Evolutionary conservation across 2,888 invertebrate species (phyloP).

Genomic region (Selenia dentaria): DNA sequence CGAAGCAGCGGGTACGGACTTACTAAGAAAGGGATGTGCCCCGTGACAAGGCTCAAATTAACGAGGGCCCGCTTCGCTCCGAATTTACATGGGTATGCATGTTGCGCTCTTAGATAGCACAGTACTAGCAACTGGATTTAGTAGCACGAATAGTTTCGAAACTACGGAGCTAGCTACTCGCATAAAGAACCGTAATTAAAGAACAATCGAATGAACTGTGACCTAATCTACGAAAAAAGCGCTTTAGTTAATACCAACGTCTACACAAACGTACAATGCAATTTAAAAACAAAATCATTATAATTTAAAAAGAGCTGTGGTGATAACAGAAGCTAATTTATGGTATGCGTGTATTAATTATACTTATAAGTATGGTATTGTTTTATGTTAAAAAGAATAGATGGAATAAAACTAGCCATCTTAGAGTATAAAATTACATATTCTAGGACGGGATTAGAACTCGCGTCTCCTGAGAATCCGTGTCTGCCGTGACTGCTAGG

Average conservation of each 20-base stretch:
- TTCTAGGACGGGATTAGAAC: too few species aligned
- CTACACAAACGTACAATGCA: background rate
- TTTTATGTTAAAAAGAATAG: too few species aligned
- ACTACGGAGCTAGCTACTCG: slow-evolving; percentile 52
- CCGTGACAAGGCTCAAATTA: slow-evolving; percentile 76
- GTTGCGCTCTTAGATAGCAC: slow-evolving; percentile 67
- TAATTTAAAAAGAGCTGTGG: too few species aligned
- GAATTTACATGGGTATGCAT: slow-evolving; percentile 81
- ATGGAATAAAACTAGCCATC: too few species aligned
- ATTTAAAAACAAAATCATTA: too few species aligned
- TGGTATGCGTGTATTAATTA: too few species aligned
- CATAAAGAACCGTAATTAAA: slow-evolving; percentile 69
- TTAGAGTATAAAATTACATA: too few species aligned
- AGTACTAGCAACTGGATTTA: slow-evolving; percentile 70
- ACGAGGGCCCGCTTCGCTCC: slow-evolving; percentile 63
- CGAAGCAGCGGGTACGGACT: slow-evolving; percentile 44
- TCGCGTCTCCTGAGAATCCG: too few species aligned
- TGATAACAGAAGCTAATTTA: too few species aligned
- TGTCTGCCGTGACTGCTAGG: too few species aligned
- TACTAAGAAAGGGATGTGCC: slow-evolving; percentile 79
- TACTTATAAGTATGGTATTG: too few species aligned
- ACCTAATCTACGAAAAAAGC: slow-evolving; percentile 35
- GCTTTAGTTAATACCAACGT: slow-evolving; percentile 38
- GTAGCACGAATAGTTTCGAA: slow-evolving; percentile 72
- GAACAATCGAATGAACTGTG: slow-evolving; percentile 61